These are phyloP conservation scores for Syrphus vitripennis DNA, from an alignment of 2,888 invertebrate genomes.

Conservation along the genomic window DNA sequence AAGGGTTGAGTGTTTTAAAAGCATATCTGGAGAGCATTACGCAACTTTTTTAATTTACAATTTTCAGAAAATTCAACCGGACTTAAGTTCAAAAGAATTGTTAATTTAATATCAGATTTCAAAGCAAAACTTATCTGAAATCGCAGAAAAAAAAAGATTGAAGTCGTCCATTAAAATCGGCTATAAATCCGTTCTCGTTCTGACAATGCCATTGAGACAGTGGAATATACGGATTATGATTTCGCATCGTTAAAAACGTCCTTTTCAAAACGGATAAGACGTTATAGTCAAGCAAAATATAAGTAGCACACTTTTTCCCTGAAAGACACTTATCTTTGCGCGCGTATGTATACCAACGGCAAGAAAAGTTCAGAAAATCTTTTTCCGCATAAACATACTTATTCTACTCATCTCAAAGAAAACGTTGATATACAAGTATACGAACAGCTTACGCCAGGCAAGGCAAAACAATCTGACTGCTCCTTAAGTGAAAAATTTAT, in stretches of 20 bases:
- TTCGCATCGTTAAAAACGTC: conserved; percentile 32
- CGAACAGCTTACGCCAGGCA: conserved; percentile 21
- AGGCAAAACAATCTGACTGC: conserved; percentile 72
- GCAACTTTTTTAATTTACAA: too few relatives aligned
- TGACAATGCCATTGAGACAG: neutral
- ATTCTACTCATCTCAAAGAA: conserved; percentile 8
- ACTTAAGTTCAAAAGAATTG: conserved; percentile 8
- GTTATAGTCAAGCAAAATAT: neutral
- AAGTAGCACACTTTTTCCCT: conserved; percentile 3
- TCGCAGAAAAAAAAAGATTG: conserved; percentile 28
- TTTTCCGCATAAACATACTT: conserved; percentile 23
- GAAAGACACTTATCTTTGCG: neutral
- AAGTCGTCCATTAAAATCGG: conserved; percentile 13
- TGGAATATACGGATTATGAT: neutral
- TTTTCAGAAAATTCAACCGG: too few relatives aligned
- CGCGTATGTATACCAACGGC: neutral
- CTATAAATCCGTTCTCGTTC: conserved; percentile 9
- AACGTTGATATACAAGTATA: too few relatives aligned
- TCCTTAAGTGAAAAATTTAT: conserved; percentile 74
- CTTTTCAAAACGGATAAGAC: conserved; percentile 27
- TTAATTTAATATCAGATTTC: neutral
- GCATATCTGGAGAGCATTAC: too few relatives aligned
- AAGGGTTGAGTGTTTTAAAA: too few relatives aligned
- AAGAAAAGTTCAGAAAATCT: conserved; percentile 10
- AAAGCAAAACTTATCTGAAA: conserved; percentile 21